Evolutionary conservation across 2,888 invertebrate species (phyloP), one percentile per base, ranked within the genome.

Genomic region (Yponomeuta sedellus): DNA sequence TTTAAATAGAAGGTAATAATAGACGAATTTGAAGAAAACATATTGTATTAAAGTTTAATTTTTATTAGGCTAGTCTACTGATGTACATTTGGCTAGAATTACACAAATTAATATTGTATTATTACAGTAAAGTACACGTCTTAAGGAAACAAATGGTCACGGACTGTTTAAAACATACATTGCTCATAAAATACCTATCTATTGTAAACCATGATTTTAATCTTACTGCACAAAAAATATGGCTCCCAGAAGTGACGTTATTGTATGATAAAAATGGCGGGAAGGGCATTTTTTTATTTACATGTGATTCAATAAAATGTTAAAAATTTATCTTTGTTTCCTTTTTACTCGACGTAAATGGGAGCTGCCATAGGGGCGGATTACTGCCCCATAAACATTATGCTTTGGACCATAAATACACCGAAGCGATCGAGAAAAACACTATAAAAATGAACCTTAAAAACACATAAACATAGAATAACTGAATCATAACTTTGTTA

Each of bases 291-390:
- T 81, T 34, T 81, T 80, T 81, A 81, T 79, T 65, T 81, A 82
- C 79, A 82, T 81, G 80, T 81, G 81, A 82, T 77, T 80, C 75
- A 82, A 81, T 80, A 80, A 83, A 81, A 77, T 76, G 73, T 75
- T 70, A 70, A 77, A 78, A 77, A 68, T 69, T 67, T 64, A 66
- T 40, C 63, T 40, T 67, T 64, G 71, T 73, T 72, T 72, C 68
- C 69, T 69, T 71, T 64, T 64, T 66, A 57, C 64, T 34, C 44
- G 28, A 64, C 44, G 44, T 52, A 52, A 52, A 52, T 52, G 44
- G 44, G 1, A 52, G 44, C 44, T 20, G 59, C 1, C 20, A 12
- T 22, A 25, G 20, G 10, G 44, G 44, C 44, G 16, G 44, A 52
- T 52, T 52, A 52, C 16, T 20, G 11, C 16, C 16, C 44, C 16